Evolutionary conservation across 2,113 vertebrate genomes (phyloP), one percentile per base, ranked within the genome.

Genomic region (Ageneiosus marmoratus): DNA sequence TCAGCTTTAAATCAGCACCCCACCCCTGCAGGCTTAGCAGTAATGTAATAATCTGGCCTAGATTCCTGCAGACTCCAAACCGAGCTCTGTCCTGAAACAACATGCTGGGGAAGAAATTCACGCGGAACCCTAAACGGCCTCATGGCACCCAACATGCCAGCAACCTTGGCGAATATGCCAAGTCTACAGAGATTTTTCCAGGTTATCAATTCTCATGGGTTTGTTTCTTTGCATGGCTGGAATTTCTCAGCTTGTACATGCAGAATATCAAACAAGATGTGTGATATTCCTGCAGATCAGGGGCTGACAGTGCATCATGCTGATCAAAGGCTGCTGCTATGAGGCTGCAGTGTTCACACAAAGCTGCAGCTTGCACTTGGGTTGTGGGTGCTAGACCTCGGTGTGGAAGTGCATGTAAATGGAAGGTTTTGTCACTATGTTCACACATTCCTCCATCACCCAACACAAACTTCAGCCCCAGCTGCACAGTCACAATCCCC

Each of bases 171-270:
- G 86, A 85, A 85, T 80, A 24, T 65, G 46, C 74, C 37, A 62
- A 62, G 77, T 63, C 5, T 65, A 74, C 48, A 67, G 78, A 75
- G 63, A 83, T 74, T 63, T 65, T 79, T 53, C 74, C 86, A 74
- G 85, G 84, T 27, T 87, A 89, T 88, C 86, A 84, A 88, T 91
- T 88, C 86, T 91, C 88, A 90, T 29, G 69, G 88, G 84, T 69
- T 41, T 32, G 84, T 67, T 34, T 79, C 80, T 80, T 76, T 81
- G 77, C 83, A 88, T 70, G 80, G 84, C 87, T 89, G 92, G 92
- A 93, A 94, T 94, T 89, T 94, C 91, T 92, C 91, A 91, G 92
- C 93, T 93, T 91, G 88, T 89, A 84, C 87, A 89, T 87, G 84
- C 87, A 86, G 88, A 90, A 91, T 89, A 92, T 93, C 90, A 86